These are phyloP conservation scores for Hetaerina titia DNA, from an alignment of 2,888 invertebrate species.

Conservation along the genomic window DNA sequence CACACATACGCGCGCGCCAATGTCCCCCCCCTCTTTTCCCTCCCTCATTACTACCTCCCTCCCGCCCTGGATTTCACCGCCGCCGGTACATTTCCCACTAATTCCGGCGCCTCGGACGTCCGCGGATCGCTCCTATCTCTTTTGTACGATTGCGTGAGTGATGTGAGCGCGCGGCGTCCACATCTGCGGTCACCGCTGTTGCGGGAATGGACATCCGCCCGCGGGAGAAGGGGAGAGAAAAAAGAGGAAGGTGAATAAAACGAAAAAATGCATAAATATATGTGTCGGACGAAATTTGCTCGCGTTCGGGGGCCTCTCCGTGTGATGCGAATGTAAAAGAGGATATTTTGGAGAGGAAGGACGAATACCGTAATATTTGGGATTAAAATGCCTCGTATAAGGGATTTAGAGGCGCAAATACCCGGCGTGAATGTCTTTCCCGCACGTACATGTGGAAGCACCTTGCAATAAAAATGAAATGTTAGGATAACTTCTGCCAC, in stretches of 20 bases:
- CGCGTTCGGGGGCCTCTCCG: not conserved
- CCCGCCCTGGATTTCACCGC: not conserved
- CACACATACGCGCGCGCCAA: not conserved
- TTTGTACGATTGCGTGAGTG: not conserved
- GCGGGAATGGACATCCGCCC: conserved; percentile 1
- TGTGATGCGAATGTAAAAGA: conserved; percentile 1
- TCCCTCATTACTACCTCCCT: conserved; percentile 1
- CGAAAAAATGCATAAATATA: conserved; percentile 6
- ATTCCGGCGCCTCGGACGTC: conserved; percentile 11
- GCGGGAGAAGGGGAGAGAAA: not conserved
- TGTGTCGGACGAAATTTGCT: conserved; percentile 27
- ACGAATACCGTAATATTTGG: conserved; percentile 21
- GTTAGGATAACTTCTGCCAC: not conserved
- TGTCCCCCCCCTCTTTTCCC: not conserved
- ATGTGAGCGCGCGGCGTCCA: not conserved
- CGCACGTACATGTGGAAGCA: not conserved
- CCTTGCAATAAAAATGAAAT: not conserved
- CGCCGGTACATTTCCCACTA: not conserved
- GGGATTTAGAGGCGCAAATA: conserved; percentile 34
- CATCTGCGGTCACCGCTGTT: conserved; percentile 29
- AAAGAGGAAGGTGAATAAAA: not conserved
- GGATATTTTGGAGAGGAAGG: conserved; percentile 22
- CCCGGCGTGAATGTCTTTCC: conserved; percentile 13
- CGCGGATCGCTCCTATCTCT: not conserved
- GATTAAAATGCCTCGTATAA: conserved; percentile 32